Conservation (phyloP, 1,140 invertebrate genomes). For the Bombus picipes region DNA sequence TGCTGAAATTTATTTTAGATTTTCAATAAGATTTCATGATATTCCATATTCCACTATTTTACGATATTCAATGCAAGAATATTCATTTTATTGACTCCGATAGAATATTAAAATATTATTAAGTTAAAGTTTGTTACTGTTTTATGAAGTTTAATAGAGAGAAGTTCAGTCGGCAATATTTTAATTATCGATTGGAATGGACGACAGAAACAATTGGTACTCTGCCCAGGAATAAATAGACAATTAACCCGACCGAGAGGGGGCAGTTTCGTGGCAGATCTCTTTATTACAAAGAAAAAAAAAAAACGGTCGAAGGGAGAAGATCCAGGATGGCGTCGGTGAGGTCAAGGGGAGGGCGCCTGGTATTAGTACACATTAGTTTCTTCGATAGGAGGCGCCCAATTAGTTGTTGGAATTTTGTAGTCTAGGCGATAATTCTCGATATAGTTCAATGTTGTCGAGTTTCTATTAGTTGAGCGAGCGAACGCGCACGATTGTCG, state of each 20-base stretch:
- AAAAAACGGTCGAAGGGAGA: conserved; percentile 14
- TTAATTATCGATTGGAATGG: not conserved
- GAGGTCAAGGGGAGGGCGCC: conserved; percentile 80
- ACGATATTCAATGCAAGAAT: no score
- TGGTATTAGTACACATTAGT: conserved; percentile 82
- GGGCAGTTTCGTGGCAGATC: no score
- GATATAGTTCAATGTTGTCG: conserved; percentile 81
- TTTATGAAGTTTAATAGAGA: not conserved
- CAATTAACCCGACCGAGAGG: not conserved
- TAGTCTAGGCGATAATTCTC: conserved; percentile 80
- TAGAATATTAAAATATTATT: not conserved
- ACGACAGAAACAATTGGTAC: not conserved
- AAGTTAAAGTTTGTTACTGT: not conserved
- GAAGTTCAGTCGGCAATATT: not conserved
- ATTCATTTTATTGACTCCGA: not conserved
- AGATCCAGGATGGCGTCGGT: conserved; percentile 64
- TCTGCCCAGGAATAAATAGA: conserved; percentile 9
- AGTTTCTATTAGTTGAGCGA: conserved; percentile 72
- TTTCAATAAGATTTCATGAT: no score
- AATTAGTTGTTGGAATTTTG: conserved; percentile 82
- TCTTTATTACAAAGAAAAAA: not conserved
- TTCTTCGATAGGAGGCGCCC: conserved; percentile 78
- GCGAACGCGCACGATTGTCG: conserved; percentile 33
- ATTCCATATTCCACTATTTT: no score
- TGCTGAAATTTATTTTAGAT: no score